Evolutionary conservation across 2,888 invertebrate genomes (phyloP), one percentile per base, ranked within the genome.

Genomic region (Lycaena phlaeas): DNA sequence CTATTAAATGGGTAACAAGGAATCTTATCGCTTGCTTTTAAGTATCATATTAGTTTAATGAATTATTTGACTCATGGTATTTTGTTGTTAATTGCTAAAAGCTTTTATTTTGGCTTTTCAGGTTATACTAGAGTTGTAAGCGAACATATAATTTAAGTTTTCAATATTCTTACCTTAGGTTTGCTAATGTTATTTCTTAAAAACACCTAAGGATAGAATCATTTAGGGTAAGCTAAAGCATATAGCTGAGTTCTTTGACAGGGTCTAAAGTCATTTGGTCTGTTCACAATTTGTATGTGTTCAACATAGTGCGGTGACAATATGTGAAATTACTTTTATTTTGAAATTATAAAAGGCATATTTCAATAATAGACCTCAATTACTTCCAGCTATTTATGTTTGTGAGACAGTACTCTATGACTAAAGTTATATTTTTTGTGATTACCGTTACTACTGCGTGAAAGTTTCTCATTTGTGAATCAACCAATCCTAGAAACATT

Each of bases 211-310:
- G 50, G 46, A 43, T 50, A 45, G 45, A 11, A 10, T 36, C 12
- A 41, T 51, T 46, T 42, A 41, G 31, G 36, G 25, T 45, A 50
- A 41, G 40, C 39, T 46, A 45, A n/a, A n/a, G 46, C 37, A 44
- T 47, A 42, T 38, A 49, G 45, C 49, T 44, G 46, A 48, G 27
- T 29, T 36, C 48, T 41, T 42, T 61, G 57, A 70, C 78, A 78
- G 79, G 78, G 79, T 77, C 68, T 66, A 72, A 78, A 73, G 68
- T 59, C 70, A 61, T 71, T 38, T 15, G 29, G 10, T 25, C 30
- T 30, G 18, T 18, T 10, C 17, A 29, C 18, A 71, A 67, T 55
- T 57, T 57, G 67, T 55, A 70, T 22, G 29, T 25, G 40, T 56
- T 56, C 59, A 55, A 62, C 57, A 59, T 31, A 51, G 48, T 56